These are phyloP conservation scores for Amphiprion percula DNA, from an alignment of 2,113 vertebrate species.

Conservation along the genomic window DNA sequence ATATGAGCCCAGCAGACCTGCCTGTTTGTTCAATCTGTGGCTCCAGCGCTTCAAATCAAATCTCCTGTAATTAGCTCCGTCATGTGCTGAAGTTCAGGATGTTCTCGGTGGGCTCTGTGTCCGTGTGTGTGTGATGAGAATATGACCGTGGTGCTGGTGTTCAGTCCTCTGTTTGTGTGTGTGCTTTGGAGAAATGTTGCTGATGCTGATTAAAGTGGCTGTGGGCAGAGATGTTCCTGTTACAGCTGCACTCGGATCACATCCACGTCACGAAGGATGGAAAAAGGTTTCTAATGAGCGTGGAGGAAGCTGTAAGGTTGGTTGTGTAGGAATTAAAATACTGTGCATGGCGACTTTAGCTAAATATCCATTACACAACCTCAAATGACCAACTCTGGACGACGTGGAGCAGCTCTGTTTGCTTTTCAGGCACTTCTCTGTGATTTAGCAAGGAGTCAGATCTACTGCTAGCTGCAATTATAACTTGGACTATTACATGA, in stretches of 20 bases:
- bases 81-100: conserved; percentile 48
- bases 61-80: conserved; percentile 58
- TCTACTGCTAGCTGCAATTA: background rate
- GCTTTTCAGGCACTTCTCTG: background rate
- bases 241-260: background rate
- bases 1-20: conserved; percentile 50
- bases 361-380: no score
- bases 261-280: background rate
- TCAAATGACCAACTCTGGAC: no score
- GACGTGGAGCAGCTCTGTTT: background rate
- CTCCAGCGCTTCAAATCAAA: conserved; percentile 53
- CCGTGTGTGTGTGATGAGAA: background rate
- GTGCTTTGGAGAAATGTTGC: conserved; percentile 1
- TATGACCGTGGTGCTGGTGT: background rate
- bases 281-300: background rate
- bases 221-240: conserved; percentile 14
- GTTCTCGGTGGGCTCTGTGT: conserved; percentile 20
- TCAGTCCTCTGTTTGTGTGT: background rate
- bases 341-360: no score
- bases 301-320: background rate
- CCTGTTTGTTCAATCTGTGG: conserved; percentile 63
- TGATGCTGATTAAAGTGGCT: conserved; percentile 21
- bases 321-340: background rate
- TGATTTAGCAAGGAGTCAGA: background rate
- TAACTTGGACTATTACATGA: background rate